Percentiles rank a stretch among this genome's conserved stretches.
Evolutionary conservation across 2,888 invertebrate species (phyloP).

Genomic region (Bhutanitis thaidina): DNA sequence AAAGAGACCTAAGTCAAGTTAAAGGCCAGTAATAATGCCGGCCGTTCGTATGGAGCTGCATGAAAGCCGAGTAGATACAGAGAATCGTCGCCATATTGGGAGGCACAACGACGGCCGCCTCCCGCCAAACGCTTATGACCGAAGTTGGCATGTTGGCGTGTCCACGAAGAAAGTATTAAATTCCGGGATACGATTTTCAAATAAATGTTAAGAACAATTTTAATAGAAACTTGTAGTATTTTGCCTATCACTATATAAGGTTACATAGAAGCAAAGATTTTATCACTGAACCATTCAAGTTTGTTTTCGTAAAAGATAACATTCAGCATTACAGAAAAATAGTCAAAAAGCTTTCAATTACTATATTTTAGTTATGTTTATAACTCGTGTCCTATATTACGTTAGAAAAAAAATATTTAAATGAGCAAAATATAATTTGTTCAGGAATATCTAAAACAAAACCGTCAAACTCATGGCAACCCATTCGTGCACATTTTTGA

Average conservation of each 20-base stretch:
- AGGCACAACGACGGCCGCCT: background rate
- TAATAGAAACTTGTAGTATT: no score
- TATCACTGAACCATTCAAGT: no score
- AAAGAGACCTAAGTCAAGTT: background rate
- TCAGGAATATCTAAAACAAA: background rate
- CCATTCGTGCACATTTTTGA: background rate
- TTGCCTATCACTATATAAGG: no score
- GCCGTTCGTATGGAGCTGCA: constrained; percentile 4
- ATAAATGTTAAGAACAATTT: no score
- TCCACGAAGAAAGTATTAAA: background rate
- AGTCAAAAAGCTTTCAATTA: no score
- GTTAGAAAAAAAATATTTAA: background rate
- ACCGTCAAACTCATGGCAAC: background rate
- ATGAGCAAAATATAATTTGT: background rate
- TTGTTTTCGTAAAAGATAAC: no score
- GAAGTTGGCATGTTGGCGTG: background rate
- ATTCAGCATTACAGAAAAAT: no score
- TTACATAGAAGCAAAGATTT: no score
- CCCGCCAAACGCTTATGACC: constrained; percentile 5
- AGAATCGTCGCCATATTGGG: constrained; percentile 9
- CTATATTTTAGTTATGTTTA: no score
- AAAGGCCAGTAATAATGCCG: constrained; percentile 8
- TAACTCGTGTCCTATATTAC: no score
- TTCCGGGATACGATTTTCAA: background rate
- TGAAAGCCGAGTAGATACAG: constrained; percentile 2